Conservation (phyloP, 35 echinoderm and acorn worm species). For the Apostichopus japonicus region DNA sequence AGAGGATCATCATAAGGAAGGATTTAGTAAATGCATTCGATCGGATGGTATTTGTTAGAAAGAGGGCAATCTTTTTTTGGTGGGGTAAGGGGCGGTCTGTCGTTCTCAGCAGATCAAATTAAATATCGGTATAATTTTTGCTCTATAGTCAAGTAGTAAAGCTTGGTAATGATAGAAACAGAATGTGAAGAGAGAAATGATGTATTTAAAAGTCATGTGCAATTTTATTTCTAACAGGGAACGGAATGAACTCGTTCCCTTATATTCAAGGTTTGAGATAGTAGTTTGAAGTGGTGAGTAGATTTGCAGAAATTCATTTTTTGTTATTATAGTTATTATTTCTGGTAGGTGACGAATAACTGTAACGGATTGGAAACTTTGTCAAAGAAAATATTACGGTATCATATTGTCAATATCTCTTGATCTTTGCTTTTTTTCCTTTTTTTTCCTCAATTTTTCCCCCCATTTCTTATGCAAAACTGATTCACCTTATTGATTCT, state of each 20-base stretch:
- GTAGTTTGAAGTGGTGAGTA: background rate
- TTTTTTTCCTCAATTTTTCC: background rate
- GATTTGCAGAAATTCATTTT: background rate
- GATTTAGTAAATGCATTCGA: too few relatives aligned
- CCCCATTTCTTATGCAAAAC: background rate
- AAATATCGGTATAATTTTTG: too few relatives aligned
- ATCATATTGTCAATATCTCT: background rate
- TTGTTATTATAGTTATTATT: background rate
- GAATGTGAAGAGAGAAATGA: background rate
- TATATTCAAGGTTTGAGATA: background rate
- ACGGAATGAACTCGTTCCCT: background rate
- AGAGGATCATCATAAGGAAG: too few relatives aligned
- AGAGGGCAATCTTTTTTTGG: too few relatives aligned
- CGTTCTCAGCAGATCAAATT: too few relatives aligned
- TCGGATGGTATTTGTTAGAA: too few relatives aligned
- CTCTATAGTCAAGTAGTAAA: too few relatives aligned
- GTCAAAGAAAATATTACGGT: too few relatives aligned
- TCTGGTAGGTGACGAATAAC: too few relatives aligned
- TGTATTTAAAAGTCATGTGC: conserved; percentile 19
- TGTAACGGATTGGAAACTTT: too few relatives aligned
- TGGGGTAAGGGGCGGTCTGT: too few relatives aligned
- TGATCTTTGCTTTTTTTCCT: background rate
- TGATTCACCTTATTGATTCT: background rate
- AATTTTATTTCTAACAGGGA: background rate
- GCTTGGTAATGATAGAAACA: too few relatives aligned